Base-by-base conservation (phyloP, 2,888 invertebrate genomes). In the Laothoe populi region DNA sequence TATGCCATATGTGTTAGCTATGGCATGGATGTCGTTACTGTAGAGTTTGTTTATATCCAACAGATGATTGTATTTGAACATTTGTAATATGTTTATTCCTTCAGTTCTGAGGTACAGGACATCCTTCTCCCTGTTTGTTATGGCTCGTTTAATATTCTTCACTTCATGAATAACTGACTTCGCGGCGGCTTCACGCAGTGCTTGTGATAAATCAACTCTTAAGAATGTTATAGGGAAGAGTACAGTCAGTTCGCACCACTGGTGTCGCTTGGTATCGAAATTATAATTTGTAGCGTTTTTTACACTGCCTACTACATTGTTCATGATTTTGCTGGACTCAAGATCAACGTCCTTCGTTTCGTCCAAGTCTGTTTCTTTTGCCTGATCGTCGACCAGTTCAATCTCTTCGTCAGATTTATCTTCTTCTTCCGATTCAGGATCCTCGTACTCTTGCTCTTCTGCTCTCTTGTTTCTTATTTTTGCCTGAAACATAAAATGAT, bases 21-120 rank as follows among this genome's bases (percentile, higher is more conserved):
- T 96, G 1, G 96, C 95, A 77, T 99, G 98, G 65, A 99, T 96
- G 81, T 99, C 98, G 81, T 99, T 99, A 44, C 97, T 97, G 86
- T 98, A 98, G 0, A 99, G 84, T 65, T 94, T 95, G 74, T 97
- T 96, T 57, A 99, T 85, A 84, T 98, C 96, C 31, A 99, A 85
- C 2, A 97, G 80, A 61, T 96, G 92, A 60, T 95, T 93, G 81
- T 97, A 96, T 74, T 96, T 96, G 75, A 96, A 97, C 95, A 99
- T 96, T 91, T 97, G 97, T 59, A 95, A 91, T 62, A 99, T 96
- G 80, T 99, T 99, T 59, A 99, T 96, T 3, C 99, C 99, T 79
- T 99, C 99, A 0, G 99, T 99, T 87, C 97, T 97, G 0, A 99
- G 92, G 66, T 95, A 94, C 0, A 96, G 86, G 16, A 93, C 87